Base-by-base conservation (phyloP, 2,113 vertebrate genomes). In the Tursiops truncatus region DNA sequence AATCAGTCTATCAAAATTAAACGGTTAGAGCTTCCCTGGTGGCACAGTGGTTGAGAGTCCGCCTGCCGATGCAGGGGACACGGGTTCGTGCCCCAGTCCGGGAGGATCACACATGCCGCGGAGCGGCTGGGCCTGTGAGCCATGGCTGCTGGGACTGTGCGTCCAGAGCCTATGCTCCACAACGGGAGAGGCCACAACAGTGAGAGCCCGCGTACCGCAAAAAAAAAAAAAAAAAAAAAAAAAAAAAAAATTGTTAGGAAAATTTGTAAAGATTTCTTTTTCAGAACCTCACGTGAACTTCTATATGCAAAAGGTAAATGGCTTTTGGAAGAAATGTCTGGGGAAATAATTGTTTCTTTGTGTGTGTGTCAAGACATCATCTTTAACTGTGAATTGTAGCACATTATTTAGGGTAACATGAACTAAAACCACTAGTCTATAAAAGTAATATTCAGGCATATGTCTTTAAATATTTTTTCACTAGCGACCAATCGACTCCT, bases 1-100 rank as follows among this genome's bases (percentile, higher is more conserved):
- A 84, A 8, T 87, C 77, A 76, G 41, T 89, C 38, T 89, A 20
- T 74, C 67, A 91, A 96, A 96, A 96, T 79, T 83, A 89, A 89
- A 11, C 36, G 80, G 3, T 89, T 93, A 26, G 65, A 44, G 44
- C 10, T 47, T 47, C 44, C 44, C 44, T 47, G 44, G 44, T 47
- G 44, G 44, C 10, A 0, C 44, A 47, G 9, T 47, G 44, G 9
- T 47, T 47, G 44, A 47, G 44, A 47, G 44, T 47, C 44, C 2
- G 9, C 44, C 44, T 47, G 44, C 44, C 9, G 44, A 47, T 47
- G 44, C 44, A 47, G 44, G 44, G 44, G 44, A 47, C 44, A 47
- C 9, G 44, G 44, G 44, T 44, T 44, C 44, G 1, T 44, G 44
- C 44, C 44, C 44, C 44, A 0, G 44, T 44, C 44, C 8, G 44